A percentile compares a stretch with the other conserved stretches of the same genome.
phyloP scores from a whole-genome alignment of 2,888 invertebrate species.

The Pocota personata region DNA sequence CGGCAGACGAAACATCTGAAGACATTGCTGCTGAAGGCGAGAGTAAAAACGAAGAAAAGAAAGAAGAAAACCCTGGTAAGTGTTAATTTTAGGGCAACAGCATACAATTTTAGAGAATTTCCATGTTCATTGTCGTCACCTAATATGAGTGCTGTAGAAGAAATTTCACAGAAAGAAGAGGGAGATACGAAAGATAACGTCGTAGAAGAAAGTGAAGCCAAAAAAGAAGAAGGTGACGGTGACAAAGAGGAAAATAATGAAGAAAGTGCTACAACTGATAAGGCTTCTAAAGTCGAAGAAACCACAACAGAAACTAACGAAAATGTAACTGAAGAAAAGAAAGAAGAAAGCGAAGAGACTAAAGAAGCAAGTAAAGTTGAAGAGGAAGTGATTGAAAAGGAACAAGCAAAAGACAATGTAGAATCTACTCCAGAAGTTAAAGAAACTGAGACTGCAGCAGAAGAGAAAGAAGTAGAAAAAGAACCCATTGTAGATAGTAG shows the following conservation, averaged over 20 bases:
- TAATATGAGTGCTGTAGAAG: constrained; percentile 29
- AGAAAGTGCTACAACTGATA: constrained; percentile 13
- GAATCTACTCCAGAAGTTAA: constrained; percentile 47
- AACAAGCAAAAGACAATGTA: constrained; percentile 39
- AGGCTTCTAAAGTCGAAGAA: constrained; percentile 34
- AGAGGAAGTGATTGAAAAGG: constrained; percentile 46
- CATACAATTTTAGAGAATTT: constrained; percentile 33
- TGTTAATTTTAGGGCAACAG: constrained; percentile 29
- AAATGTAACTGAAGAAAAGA: constrained; percentile 11
- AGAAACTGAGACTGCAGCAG: constrained; percentile 33
- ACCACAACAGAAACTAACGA: constrained; percentile 4
- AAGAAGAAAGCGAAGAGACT: constrained; percentile 31
- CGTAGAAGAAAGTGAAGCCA: constrained; percentile 35
- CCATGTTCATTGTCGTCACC: neutral
- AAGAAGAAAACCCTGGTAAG: constrained; percentile 60
- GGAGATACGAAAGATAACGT: constrained; percentile 2
- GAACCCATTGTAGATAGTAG: constrained; percentile 18
- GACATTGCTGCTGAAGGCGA: constrained; percentile 3
- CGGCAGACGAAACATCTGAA: neutral
- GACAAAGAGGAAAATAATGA: neutral
- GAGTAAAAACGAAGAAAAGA: constrained; percentile 26
- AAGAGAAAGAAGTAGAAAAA: constrained; percentile 41
- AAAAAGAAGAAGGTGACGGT: constrained; percentile 21
- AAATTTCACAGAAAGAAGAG: constrained; percentile 5
- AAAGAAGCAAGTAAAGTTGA: constrained; percentile 35